A percentile compares a stretch with the other conserved stretches of the same genome.
Conservation (phyloP, 1,140 invertebrate genomes). For the Pararge aegeria region DNA sequence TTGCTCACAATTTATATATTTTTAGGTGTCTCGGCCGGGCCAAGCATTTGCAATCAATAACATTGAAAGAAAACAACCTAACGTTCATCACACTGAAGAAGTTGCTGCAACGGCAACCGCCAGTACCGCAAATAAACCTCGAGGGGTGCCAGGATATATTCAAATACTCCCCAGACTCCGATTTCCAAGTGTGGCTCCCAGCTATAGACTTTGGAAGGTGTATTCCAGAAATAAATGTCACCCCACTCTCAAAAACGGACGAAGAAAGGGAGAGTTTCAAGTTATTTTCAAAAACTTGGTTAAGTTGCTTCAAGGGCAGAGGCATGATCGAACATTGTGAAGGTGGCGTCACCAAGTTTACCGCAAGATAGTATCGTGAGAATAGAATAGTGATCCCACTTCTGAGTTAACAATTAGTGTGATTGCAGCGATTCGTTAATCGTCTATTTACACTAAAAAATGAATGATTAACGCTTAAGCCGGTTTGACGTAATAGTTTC, state of each 20-base stretch:
- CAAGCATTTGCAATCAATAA: constrained; percentile 62
- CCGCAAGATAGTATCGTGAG: constrained; percentile 44
- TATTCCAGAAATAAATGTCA: constrained; percentile 67
- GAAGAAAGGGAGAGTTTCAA: constrained; percentile 68
- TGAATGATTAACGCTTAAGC: no score
- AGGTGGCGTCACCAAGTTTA: constrained; percentile 61
- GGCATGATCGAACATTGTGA: constrained; percentile 71
- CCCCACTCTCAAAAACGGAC: constrained; percentile 54
- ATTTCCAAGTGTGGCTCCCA: constrained; percentile 71
- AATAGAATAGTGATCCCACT: background rate
- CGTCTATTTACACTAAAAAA: no score
- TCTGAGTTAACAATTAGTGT: no score
- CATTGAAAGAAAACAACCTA: constrained; percentile 63
- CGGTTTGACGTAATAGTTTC: no score
- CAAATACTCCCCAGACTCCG: constrained; percentile 72
- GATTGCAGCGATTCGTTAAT: no score
- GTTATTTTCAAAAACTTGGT: constrained; percentile 66
- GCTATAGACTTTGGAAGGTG: constrained; percentile 67
- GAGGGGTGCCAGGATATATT: constrained; percentile 74
- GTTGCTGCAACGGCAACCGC: constrained; percentile 65
- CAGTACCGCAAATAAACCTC: constrained; percentile 70
- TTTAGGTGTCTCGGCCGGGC: constrained; percentile 62
- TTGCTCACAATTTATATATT: constrained; percentile 28
- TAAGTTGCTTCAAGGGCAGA: constrained; percentile 67
- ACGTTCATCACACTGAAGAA: constrained; percentile 76